phyloP scores from a whole-genome alignment of 2,113 vertebrate genomes.

The Bucco capensis region DNA sequence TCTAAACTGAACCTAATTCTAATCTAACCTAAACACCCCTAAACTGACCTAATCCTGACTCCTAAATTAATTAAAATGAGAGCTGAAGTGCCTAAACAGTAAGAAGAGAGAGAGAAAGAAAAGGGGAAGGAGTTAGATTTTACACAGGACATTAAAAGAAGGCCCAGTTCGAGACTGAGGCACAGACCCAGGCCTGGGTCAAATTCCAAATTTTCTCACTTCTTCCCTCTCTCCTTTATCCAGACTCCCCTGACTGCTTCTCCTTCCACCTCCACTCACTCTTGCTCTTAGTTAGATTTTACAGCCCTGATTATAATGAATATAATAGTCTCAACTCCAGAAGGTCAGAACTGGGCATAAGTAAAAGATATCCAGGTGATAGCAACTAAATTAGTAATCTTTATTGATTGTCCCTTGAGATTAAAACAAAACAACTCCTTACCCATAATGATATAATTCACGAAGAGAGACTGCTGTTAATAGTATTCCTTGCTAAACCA shows the following conservation, averaged over 20 bases:
- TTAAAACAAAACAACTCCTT: neutral
- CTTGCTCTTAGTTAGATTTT: neutral
- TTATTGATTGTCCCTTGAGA: neutral
- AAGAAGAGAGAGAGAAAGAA: neutral
- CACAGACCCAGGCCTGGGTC: neutral
- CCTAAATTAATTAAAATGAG: neutral
- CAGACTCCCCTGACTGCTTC: accelerated
- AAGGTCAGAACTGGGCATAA: neutral
- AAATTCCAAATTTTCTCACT: neutral
- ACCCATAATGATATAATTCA: neutral
- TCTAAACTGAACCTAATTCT: neutral
- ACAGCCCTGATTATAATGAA: neutral
- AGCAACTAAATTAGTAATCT: neutral
- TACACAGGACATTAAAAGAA: neutral
- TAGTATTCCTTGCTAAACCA: neutral
- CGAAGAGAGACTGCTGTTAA: neutral
- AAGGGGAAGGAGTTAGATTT: neutral
- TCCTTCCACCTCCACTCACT: accelerated
- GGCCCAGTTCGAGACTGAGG: neutral
- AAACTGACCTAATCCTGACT: neutral
- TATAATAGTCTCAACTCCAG: accelerated
- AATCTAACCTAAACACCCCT: neutral
- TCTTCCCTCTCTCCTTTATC: neutral
- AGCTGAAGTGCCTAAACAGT: neutral
- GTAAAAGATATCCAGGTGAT: neutral